Conservation (phyloP, 2,797 vertebrate genomes). For the Lacerta bilineata region DNA sequence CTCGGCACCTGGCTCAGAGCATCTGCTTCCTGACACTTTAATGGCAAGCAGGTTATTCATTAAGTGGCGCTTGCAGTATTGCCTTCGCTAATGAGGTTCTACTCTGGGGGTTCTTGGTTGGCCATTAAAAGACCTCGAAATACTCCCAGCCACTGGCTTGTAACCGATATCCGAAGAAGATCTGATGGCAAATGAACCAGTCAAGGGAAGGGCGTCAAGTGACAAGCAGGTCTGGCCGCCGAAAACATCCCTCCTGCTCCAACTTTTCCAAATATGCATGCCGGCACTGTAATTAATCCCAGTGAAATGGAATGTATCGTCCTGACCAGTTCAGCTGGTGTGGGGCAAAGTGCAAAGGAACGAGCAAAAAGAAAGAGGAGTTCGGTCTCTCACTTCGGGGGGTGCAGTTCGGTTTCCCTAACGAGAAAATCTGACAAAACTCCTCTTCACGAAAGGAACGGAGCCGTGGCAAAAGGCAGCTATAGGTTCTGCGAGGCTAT, state of each 20-base stretch:
- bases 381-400: slow-evolving; percentile 23
- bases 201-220: background rate
- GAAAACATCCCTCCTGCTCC: slow-evolving; percentile 48
- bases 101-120: slow-evolving; percentile 27
- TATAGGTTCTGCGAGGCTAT: background rate
- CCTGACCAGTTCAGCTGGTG: slow-evolving; percentile 42
- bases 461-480: background rate
- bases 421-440: slow-evolving; percentile 30
- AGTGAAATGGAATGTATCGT: slow-evolving; percentile 60
- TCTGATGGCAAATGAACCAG: background rate
- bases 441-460: slow-evolving; percentile 4
- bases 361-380: background rate
- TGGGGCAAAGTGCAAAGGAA: slow-evolving; percentile 38
- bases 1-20: slow-evolving; percentile 27
- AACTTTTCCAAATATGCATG: slow-evolving; percentile 35
- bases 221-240: slow-evolving; percentile 48
- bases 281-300: slow-evolving; percentile 71
- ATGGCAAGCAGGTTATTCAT: slow-evolving; percentile 10
- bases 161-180: slow-evolving; percentile 51
- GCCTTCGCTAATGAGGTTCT: slow-evolving; percentile 24
- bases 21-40: background rate
- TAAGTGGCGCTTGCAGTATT: slow-evolving; percentile 15
- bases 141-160: slow-evolving; percentile 14
- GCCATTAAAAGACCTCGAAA: slow-evolving; percentile 1
- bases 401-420: slow-evolving; percentile 21